Conservation (phyloP, 2,888 invertebrate genomes). For the Creontiades dilutus region DNA sequence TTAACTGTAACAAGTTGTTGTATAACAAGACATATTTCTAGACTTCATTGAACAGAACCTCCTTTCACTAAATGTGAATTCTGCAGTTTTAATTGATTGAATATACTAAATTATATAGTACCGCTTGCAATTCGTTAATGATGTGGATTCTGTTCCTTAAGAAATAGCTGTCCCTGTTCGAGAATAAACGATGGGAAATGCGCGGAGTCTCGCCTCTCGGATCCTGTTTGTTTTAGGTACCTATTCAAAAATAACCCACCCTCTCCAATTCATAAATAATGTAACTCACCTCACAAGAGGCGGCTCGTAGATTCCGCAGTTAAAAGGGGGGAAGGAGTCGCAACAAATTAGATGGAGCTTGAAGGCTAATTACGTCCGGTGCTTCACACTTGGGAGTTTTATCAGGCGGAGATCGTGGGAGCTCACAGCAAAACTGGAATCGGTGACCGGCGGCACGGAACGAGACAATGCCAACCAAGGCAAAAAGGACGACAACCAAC, state of each 20-base stretch:
- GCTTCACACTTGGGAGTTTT: constrained; percentile 57
- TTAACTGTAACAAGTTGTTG: too few species aligned
- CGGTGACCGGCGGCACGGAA: constrained; percentile 8
- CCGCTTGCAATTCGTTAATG: too few species aligned
- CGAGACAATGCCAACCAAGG: constrained; percentile 23
- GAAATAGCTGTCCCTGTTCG: too few species aligned
- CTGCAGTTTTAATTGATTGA: too few species aligned
- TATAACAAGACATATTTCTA: too few species aligned
- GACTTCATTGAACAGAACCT: too few species aligned
- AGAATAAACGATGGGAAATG: too few species aligned
- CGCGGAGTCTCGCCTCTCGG: too few species aligned
- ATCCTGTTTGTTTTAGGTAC: not conserved
- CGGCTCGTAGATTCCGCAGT: not conserved
- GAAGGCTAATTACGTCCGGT: constrained; percentile 54
- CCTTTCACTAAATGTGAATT: too few species aligned
- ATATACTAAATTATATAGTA: too few species aligned
- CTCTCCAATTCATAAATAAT: constrained; percentile 18
- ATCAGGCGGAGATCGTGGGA: constrained; percentile 57
- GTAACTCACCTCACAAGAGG: constrained; percentile 30
- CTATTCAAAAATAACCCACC: not conserved
- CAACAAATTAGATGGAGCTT: constrained; percentile 41
- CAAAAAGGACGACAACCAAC: constrained; percentile 18
- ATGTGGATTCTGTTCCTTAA: too few species aligned
- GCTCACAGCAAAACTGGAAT: constrained; percentile 13
- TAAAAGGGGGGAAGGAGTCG: constrained; percentile 12